Base-by-base conservation (phyloP, 2,797 vertebrate species). In the Lindbergichthys nudifrons region DNA sequence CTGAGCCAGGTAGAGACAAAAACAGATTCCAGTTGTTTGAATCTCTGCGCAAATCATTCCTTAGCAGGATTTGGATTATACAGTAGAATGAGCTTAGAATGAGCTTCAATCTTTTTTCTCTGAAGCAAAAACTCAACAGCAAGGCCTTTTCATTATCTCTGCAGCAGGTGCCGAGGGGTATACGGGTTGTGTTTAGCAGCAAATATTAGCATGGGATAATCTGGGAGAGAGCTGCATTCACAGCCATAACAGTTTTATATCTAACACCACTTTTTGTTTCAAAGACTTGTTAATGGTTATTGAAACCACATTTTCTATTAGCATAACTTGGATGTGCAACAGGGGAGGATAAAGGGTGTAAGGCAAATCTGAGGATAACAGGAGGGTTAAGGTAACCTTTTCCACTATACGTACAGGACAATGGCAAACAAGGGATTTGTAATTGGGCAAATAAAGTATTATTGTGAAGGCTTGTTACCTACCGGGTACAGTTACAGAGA, bases 171-270 rank as follows among this genome's bases (percentile, higher is more conserved):
- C 18, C 8, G 10, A 8, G n/a, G 19, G 21, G 50, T 45, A 42
- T 10, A 16, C 23, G 39, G 18, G 16, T 65, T 30, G 10, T 46
- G 66, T 32, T 9, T 30, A 39, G 23, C 2, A 19, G 21, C 26
- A 53, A 39, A 65, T 32, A 74, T 52, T 12, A 30, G 10, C 15
- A 39, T 12, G 3, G 48, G 57, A 74, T 75, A 4, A 72, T 52
- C 12, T 36, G 1, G 46, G 3, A 13, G 14, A 63, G 19, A 14
- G 46, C 21, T 64, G 52, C 13, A 43, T 65, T 79, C 45, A 12
- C 19, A n/a, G 21, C 26, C 6, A 10, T 1, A 0, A 21, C 12
- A 47, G 3, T 26, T 32, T 42, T 18, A 9, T 12, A 53, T 62
- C 4, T 52, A n/a, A 39, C 7, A 36, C 10, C 19, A 15, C 10